A percentile compares a stretch with the other conserved stretches of the same genome.
Conservation (phyloP, 2,888 invertebrate species). For the Polyommatus icarus region DNA sequence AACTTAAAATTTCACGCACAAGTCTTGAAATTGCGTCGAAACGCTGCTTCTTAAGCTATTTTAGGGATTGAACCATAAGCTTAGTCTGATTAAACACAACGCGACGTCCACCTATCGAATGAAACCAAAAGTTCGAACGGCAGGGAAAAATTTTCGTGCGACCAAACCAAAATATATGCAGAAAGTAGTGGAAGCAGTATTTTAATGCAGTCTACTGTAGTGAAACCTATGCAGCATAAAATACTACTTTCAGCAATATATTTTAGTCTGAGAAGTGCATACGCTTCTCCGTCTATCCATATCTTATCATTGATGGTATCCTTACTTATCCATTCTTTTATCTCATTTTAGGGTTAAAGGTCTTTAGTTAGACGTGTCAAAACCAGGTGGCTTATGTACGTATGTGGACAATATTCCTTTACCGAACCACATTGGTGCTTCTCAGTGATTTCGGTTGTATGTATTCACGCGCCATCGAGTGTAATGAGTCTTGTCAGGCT, state of each 20-base stretch:
- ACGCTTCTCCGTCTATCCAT: background rate
- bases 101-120: background rate
- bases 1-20: background rate
- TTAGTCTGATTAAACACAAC: background rate
- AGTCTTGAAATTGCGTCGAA: constrained; percentile 17
- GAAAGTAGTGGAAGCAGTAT: background rate
- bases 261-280: background rate
- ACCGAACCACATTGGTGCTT: background rate
- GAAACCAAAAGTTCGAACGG: background rate
- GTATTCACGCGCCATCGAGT: background rate
- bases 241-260: background rate
- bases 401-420: background rate
- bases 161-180: background rate
- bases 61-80: background rate
- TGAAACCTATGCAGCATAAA: constrained; percentile 19
- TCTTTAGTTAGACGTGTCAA: background rate
- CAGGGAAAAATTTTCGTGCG: constrained; percentile 19
- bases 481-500: background rate
- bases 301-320: background rate
- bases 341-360: background rate
- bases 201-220: background rate
- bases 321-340: background rate
- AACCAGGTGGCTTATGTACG: background rate
- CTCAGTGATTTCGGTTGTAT: background rate
- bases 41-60: constrained; percentile 14